Conservation (phyloP, 2,888 invertebrate genomes). For the Apamea sordens region DNA sequence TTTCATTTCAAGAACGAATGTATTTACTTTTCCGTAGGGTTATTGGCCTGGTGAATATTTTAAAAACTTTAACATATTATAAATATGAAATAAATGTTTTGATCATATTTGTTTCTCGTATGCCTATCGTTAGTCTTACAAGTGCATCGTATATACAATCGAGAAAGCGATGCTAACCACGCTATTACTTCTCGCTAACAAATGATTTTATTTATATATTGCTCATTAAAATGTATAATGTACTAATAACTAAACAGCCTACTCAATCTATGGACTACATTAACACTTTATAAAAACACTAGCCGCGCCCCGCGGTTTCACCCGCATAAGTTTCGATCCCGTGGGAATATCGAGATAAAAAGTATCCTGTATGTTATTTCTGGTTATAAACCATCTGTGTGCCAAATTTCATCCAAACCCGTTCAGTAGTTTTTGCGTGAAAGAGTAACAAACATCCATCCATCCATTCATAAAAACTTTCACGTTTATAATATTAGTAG, state of each 20-base stretch:
- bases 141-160: constrained; percentile 62
- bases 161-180: constrained; percentile 64
- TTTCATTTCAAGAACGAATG: constrained; percentile 32
- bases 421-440: too few relatives aligned
- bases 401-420: too few relatives aligned
- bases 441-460: too few relatives aligned
- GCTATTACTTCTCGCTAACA: constrained; percentile 34
- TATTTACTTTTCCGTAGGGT: constrained; percentile 26
- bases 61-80: constrained; percentile 9
- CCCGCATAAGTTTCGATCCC: too few relatives aligned
- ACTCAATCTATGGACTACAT: not conserved
- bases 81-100: constrained; percentile 24
- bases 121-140: constrained; percentile 16
- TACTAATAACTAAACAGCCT: constrained; percentile 10
- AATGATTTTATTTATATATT: constrained; percentile 61
- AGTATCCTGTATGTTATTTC: too few relatives aligned
- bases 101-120: constrained; percentile 26
- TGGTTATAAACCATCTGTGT: too few relatives aligned
- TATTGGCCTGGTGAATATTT: constrained; percentile 29
- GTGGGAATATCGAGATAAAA: too few relatives aligned
- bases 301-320: too few relatives aligned
- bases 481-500: too few relatives aligned
- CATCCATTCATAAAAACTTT: too few relatives aligned
- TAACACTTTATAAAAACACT: not conserved
- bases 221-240: constrained; percentile 45